Evolutionary conservation across 2,888 invertebrate species (phyloP), one percentile per base, ranked within the genome.

Genomic region (Scaptomyza polygonia): DNA sequence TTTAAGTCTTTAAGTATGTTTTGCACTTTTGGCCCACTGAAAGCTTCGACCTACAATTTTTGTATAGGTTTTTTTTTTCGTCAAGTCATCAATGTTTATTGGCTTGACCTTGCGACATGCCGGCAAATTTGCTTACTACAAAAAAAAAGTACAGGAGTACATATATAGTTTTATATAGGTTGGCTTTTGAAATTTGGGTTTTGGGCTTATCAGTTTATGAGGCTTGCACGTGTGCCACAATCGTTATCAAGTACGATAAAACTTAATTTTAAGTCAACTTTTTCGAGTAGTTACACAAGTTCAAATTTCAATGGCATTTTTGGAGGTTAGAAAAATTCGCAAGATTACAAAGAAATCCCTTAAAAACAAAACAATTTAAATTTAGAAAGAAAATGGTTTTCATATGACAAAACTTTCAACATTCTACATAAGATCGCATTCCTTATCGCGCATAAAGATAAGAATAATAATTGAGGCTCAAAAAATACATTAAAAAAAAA

Each of bases 1-100:
- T 34, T 7, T 36, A 21, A 4, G 21, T 21, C 21, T 21, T 0
- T 21, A 21, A 21, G 4, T 21, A 14, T 14, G 14, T 36, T 14
- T 36, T 36, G 36, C 36, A 36, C 36, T 36, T 14, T 36, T 36
- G 14, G 8, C 36, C 2, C 36, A 36, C 36, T 77, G 74, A 74
- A 77, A 77, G 72, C 49, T 67, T 77, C 74, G 77, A 77, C 74
- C 73, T 68, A 74, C 68, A 67, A 77, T 30, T 49, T 43, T 45
- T 58, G 56, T 51, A 62, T 54, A 44, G 29, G 62, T 51, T 86
- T 86, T 71, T 52, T 84, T 86, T 72, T 86, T 72, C 85, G 87
- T 64, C 79, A 66, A 86, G 87, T 82, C 81, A 86, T 85, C 85
- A 81, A 78, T 81, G 81, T 85, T 86, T 87, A 86, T 85, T 76